A percentile compares a stretch with the other conserved stretches of the same genome.
Evolutionary conservation across 2,888 invertebrate genomes (phyloP).

Genomic region (Eilema caniola): DNA sequence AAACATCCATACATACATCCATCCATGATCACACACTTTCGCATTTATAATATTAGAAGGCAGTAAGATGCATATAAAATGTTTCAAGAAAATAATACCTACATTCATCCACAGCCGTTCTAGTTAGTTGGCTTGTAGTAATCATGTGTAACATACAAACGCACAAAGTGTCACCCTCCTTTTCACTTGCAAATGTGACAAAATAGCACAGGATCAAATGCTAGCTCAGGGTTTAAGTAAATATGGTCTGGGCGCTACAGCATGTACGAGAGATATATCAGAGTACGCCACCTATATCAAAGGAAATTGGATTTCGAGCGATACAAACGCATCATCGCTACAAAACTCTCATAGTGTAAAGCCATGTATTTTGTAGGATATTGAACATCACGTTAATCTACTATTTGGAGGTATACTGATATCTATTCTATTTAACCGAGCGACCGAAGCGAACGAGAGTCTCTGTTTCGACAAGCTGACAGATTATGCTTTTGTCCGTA

Average conservation of each 20-base stretch:
- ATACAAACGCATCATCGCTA: conserved; percentile 5
- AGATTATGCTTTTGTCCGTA: no score
- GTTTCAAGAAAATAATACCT: not conserved
- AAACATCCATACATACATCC: no score
- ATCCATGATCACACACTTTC: no score
- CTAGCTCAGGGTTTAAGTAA: not conserved
- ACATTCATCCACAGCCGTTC: not conserved
- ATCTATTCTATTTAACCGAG: no score
- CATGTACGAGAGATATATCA: not conserved
- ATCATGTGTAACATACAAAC: not conserved
- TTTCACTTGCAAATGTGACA: not conserved
- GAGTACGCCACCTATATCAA: conserved; percentile 7
- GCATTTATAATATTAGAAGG: no score
- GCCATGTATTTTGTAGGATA: not conserved
- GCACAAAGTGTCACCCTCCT: not conserved
- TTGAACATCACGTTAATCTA: not conserved
- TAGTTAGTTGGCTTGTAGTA: not conserved
- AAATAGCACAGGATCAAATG: not conserved
- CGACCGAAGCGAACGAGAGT: no score
- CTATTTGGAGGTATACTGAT: not conserved
- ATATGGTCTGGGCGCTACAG: not conserved
- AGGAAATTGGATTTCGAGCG: conserved; percentile 42
- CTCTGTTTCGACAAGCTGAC: no score
- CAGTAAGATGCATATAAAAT: no score
- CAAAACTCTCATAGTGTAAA: not conserved